Percentiles rank a stretch among this genome's conserved stretches.
Evolutionary conservation across 2,888 invertebrate species (phyloP).

Genomic region (Crocallis elinguaria): DNA sequence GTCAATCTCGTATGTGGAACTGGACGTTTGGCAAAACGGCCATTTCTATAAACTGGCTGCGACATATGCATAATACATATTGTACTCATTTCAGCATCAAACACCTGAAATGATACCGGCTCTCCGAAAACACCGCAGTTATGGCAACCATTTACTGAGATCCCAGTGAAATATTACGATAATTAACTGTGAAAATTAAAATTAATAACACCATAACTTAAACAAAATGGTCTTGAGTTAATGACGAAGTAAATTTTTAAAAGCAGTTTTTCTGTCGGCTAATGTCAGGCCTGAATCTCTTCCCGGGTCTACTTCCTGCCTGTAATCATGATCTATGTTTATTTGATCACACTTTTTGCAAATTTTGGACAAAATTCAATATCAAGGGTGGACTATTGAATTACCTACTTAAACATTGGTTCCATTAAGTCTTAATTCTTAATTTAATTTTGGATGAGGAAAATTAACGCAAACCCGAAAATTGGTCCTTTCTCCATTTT

Average conservation of each 20-base stretch:
- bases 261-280: slow-evolving; percentile 4
- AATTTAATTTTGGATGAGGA: too few relatives aligned
- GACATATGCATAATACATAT: slow-evolving; percentile 15
- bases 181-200: slow-evolving; percentile 21
- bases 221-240: slow-evolving; percentile 14
- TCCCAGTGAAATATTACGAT: slow-evolving; percentile 13
- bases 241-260: slow-evolving; percentile 14
- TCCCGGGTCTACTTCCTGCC: slow-evolving; percentile 9
- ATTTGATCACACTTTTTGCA: slow-evolving; percentile 11
- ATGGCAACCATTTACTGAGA: slow-evolving; percentile 10
- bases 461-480: too few relatives aligned
- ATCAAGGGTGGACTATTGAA: not conserved
- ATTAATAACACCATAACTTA: slow-evolving; percentile 20
- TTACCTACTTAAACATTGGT: not conserved
- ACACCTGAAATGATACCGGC: not conserved
- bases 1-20: too few relatives aligned
- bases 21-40: too few relatives aligned
- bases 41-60: too few relatives aligned
- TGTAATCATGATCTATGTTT: slow-evolving; percentile 11
- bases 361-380: slow-evolving; percentile 4
- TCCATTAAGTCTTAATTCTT: not conserved
- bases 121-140: slow-evolving; percentile 5
- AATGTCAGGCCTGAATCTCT: slow-evolving; percentile 2
- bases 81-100: not conserved
- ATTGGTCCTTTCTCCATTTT: too few relatives aligned